Evolutionary conservation across 1,140 invertebrate species (phyloP).

Genomic region (Drosophila punjabiensis): DNA sequence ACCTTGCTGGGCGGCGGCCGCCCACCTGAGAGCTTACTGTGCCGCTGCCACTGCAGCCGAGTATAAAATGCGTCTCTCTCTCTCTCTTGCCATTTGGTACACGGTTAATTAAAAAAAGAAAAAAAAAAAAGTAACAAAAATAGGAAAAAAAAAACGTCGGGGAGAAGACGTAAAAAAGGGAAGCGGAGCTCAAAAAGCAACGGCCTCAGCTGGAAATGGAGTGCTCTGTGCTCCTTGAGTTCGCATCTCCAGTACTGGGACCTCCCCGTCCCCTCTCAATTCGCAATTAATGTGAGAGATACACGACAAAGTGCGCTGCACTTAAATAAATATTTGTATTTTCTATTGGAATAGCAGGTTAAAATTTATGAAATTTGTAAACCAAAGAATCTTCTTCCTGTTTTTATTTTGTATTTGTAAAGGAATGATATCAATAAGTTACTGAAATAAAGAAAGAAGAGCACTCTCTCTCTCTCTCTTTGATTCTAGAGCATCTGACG

Average conservation of each 20-base stretch:
- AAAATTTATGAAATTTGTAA: not conserved
- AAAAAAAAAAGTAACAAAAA: not conserved
- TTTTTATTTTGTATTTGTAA: too few species aligned
- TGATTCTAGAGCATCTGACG: not conserved
- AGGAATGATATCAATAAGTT: too few species aligned
- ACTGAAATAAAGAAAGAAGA: too few species aligned
- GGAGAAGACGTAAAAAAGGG: constrained; percentile 31
- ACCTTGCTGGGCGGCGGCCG: constrained; percentile 5
- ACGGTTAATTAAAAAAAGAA: constrained; percentile 76
- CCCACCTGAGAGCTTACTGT: constrained; percentile 17
- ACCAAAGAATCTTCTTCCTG: too few species aligned
- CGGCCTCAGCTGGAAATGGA: constrained; percentile 39
- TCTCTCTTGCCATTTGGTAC: constrained; percentile 38
- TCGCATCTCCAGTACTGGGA: constrained; percentile 12
- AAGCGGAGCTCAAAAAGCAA: constrained; percentile 24
- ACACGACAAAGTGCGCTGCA: constrained; percentile 54
- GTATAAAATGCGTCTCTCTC: constrained; percentile 42
- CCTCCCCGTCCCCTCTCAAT: constrained; percentile 1
- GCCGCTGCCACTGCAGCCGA: constrained; percentile 23
- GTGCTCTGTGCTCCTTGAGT: constrained; percentile 54
- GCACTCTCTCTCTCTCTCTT: too few species aligned
- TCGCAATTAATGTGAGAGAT: constrained; percentile 72
- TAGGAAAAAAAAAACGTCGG: constrained; percentile 10
- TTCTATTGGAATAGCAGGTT: not conserved
- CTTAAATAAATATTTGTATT: not conserved